Evolutionary conservation across 2,888 invertebrate genomes (phyloP), one percentile per base, ranked within the genome.

Genomic region (Dione vanillae): DNA sequence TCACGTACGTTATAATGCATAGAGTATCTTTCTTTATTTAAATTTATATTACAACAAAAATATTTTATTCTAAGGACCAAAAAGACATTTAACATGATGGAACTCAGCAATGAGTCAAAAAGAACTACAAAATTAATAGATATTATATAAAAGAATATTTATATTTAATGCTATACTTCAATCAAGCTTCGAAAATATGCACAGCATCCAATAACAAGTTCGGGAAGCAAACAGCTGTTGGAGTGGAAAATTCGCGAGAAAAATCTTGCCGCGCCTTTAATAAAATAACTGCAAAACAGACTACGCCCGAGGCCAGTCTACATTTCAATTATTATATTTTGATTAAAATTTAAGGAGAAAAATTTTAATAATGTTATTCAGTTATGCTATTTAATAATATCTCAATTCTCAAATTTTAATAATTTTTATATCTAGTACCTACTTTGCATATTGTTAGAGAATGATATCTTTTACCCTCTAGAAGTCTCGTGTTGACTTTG

Each of bases 161-260:
- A 19, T 64, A 19, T 37, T 64, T 37, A 64, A 49, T 37, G 49
- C 37, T 37, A 49, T 64, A 64, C 16, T 64, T 49, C 49, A 64
- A 64, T 64, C 49, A 40, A 49, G 64, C 37, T 47, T 19, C 16
- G 40, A 64, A 49, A 64, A 64, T 64, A 64, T 64, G 47, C 64
- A 49, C 62, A 64, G 64, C 49, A 49, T 64, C 64, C 49, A 64
- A 64, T 64, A 64, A 64, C 64, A 64, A 64, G 37, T 64, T 64
- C 40, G 64, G 49, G 64, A 64, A 64, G 64, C 49, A 64, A 64
- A 64, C 64, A 64, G 64, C 64, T 49, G 64, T 0, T 64, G 40
- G 40, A 64, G 51, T 51, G 64, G 40, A 51, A 64, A 64, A 64
- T 51, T 64, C 40, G 64, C 35, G 37, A 64, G 64, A 64, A 64